phyloP scores from a whole-genome alignment of 2,113 vertebrate species.

The Myotis lucifugus region DNA sequence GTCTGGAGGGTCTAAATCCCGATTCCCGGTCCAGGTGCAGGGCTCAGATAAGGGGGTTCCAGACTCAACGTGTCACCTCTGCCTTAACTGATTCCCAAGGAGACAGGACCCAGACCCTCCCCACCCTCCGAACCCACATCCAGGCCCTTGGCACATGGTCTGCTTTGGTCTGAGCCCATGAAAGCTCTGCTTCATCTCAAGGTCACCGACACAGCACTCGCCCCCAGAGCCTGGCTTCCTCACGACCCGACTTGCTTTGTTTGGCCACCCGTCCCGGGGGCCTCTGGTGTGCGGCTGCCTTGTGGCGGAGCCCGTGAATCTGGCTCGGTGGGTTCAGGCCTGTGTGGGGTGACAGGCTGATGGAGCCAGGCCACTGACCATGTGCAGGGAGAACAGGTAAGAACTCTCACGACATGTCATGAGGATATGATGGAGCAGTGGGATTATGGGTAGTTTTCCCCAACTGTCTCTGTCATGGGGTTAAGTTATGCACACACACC shows the following conservation, averaged over 20 bases:
- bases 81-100: not conserved
- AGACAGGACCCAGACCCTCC: too few species aligned
- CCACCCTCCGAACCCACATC: not conserved
- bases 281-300: not conserved
- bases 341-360: too few species aligned
- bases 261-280: not conserved
- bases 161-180: not conserved
- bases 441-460: not conserved
- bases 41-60: not conserved
- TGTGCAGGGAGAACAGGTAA: too few species aligned
- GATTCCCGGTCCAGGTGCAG: not conserved
- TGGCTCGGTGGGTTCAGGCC: not conserved
- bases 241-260: not conserved
- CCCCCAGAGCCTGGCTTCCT: not conserved
- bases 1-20: not conserved
- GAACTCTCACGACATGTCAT: not conserved
- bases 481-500: not conserved
- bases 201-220: not conserved
- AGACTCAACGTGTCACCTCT: accelerated
- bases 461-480: not conserved
- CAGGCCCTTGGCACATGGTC: not conserved
- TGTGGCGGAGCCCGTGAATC: not conserved
- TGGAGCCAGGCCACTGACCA: not conserved
- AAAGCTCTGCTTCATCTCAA: not conserved
- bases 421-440: not conserved